Conservation (phyloP, 2,797 vertebrate species). For the Sciurus carolinensis region DNA sequence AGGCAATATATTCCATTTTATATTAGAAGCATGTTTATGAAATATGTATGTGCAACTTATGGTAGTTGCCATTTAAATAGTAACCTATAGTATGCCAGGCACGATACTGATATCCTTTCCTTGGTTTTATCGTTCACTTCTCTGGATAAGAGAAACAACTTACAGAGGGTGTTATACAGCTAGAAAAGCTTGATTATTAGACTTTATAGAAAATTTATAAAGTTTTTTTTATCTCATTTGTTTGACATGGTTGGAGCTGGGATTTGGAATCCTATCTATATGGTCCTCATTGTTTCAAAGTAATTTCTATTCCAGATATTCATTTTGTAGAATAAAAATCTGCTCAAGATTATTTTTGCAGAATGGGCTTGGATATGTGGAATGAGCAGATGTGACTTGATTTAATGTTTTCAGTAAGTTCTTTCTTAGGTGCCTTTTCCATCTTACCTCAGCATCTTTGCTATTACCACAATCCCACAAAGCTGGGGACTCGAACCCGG, state of each 20-base stretch:
- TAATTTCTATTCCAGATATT: background rate
- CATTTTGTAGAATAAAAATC: slow-evolving; percentile 58
- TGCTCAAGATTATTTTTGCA: background rate
- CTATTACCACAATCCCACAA: no score
- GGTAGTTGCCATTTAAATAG: background rate
- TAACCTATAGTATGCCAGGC: background rate
- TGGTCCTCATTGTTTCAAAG: slow-evolving; percentile 51
- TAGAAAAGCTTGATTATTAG: background rate
- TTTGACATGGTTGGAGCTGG: background rate
- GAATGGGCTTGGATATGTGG: background rate
- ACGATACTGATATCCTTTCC: background rate
- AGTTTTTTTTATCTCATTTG: no score
- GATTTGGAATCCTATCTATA: background rate
- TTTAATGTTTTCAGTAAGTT: background rate
- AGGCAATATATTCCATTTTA: background rate
- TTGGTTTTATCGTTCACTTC: background rate
- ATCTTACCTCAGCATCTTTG: background rate
- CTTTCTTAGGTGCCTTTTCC: background rate
- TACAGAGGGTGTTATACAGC: background rate
- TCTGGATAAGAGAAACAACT: background rate
- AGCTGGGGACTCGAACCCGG: no score
- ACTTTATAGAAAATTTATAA: no score
- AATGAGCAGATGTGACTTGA: slow-evolving; percentile 31
- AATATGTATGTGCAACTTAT: background rate
- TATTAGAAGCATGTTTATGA: background rate